Percentiles rank a stretch among this genome's conserved stretches.
These are phyloP conservation scores for Calameuta idolon DNA, from an alignment of 2,888 invertebrate species.

Conservation along the genomic window DNA sequence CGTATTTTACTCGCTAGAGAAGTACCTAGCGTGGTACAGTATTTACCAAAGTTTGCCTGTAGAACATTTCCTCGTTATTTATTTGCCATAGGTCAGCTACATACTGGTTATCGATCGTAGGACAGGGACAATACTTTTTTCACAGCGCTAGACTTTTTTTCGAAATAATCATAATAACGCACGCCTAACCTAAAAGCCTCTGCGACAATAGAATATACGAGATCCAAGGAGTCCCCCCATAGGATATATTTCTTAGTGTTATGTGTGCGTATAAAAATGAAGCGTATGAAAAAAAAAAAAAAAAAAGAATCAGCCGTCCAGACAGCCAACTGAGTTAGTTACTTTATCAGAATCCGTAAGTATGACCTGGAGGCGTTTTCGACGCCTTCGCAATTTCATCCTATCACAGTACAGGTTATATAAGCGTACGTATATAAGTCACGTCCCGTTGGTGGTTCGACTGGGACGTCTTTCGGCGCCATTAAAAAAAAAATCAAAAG, in stretches of 20 bases:
- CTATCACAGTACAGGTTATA: background rate
- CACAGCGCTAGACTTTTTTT: background rate
- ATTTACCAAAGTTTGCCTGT: background rate
- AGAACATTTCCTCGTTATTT: background rate
- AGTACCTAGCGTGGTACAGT: background rate
- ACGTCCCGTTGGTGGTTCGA: background rate
- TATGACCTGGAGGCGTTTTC: background rate
- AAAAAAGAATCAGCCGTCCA: background rate
- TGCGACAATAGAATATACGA: background rate
- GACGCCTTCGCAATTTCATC: background rate
- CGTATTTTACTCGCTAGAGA: background rate
- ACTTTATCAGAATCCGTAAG: background rate
- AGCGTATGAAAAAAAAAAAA: background rate
- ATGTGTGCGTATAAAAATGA: no score
- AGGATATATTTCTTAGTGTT: background rate
- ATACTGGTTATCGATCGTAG: background rate
- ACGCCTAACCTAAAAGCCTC: background rate
- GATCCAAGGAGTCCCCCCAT: background rate
- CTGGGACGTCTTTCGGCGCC: slow-evolving; percentile 2
- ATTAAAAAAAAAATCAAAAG: slow-evolving; percentile 19
- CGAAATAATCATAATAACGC: background rate
- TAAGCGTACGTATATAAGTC: background rate
- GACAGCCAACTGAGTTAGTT: background rate
- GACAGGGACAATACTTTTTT: background rate
- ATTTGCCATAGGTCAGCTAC: background rate